Conservation (phyloP, 2,888 invertebrate species). For the Cantharis rufa region DNA sequence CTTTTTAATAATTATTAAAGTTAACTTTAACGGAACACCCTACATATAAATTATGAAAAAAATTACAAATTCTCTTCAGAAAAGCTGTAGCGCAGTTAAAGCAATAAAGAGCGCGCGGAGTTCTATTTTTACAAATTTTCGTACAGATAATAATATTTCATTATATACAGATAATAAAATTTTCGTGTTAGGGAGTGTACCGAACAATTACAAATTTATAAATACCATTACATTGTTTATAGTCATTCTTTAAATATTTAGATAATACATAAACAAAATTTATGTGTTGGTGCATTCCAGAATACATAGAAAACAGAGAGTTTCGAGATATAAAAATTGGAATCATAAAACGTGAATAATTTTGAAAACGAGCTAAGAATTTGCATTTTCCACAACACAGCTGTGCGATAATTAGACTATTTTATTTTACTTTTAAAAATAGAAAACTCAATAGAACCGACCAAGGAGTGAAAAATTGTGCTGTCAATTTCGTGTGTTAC, state of each 20-base stretch:
- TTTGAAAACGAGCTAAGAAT: background rate
- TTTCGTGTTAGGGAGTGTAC: background rate
- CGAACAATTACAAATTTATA: background rate
- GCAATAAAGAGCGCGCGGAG: background rate
- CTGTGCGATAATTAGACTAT: background rate
- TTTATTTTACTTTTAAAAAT: background rate
- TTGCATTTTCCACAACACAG: background rate
- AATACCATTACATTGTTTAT: background rate
- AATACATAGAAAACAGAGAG: background rate
- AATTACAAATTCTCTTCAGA: too few relatives aligned
- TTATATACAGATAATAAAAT: background rate
- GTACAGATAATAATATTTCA: background rate
- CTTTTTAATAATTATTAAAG: too few relatives aligned
- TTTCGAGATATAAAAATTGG: background rate
- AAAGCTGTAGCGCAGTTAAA: background rate
- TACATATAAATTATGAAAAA: too few relatives aligned
- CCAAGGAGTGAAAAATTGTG: background rate
- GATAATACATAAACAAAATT: background rate
- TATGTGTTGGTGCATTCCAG: background rate
- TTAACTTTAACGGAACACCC: too few relatives aligned
- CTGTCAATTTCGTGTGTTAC: background rate
- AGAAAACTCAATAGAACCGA: background rate
- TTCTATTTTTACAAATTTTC: background rate
- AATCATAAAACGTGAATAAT: background rate
- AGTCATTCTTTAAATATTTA: background rate